Evolutionary conservation across 2,797 vertebrate genomes (phyloP).

Genomic region (Poeciliopsis infans): DNA sequence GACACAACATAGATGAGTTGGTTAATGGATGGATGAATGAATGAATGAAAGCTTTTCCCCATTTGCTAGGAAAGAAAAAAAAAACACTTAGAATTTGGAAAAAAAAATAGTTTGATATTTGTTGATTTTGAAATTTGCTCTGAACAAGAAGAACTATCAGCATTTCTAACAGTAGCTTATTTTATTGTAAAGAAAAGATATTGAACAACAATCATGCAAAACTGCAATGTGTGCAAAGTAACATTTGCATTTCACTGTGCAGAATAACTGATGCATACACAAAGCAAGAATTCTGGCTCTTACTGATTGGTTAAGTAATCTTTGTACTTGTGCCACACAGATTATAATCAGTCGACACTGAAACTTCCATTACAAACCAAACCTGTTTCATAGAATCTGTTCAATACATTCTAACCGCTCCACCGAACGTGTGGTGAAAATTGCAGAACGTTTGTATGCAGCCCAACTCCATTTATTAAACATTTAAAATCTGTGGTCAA

Average conservation of each 20-base stretch:
- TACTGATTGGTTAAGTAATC: background rate
- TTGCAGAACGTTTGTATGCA: background rate
- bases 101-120: too few relatives aligned
- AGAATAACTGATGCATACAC: background rate
- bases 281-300: background rate
- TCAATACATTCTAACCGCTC: background rate
- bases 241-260: background rate
- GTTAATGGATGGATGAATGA: too few relatives aligned
- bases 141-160: background rate
- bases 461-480: background rate
- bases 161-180: background rate
- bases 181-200: background rate
- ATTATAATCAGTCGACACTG: background rate
- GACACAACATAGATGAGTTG: too few relatives aligned
- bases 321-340: background rate
- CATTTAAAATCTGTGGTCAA: background rate
- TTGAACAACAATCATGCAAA: background rate
- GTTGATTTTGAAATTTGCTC: background rate
- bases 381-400: background rate
- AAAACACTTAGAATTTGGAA: too few relatives aligned
- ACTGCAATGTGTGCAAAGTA: background rate
- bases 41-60: too few relatives aligned
- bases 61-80: too few relatives aligned
- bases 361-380: background rate
- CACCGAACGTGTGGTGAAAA: background rate